Conservation (phyloP, 2,797 vertebrate genomes). For the Brotula barbata region DNA sequence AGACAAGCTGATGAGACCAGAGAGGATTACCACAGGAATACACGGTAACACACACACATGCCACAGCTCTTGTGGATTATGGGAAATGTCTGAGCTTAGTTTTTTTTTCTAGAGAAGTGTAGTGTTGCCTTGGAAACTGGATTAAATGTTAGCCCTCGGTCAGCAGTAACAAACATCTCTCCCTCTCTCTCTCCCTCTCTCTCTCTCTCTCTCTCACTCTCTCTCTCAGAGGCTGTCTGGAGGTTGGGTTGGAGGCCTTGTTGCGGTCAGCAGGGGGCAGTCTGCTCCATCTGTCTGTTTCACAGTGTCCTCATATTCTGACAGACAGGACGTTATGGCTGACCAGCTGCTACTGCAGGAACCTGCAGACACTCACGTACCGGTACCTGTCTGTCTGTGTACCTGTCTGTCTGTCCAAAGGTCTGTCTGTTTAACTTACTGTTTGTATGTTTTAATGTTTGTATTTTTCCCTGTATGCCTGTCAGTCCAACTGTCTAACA, state of each 20-base stretch:
- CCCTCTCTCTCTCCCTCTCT: neutral
- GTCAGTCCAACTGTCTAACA: no score
- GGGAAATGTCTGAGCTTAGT: conserved; percentile 7
- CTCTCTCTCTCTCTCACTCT: neutral
- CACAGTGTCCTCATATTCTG: conserved; percentile 89
- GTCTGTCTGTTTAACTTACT: no score
- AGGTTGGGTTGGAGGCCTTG: conserved; percentile 88
- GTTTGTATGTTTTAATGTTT: no score
- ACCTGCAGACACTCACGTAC: conserved; percentile 87
- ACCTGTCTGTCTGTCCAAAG: neutral
- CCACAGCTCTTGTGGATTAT: conserved; percentile 5
- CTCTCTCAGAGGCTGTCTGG: conserved; percentile 83
- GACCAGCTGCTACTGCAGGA: conserved; percentile 92
- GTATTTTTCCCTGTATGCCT: no score
- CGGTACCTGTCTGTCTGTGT: conserved; percentile 64
- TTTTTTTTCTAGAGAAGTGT: neutral
- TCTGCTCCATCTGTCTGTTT: conserved; percentile 86
- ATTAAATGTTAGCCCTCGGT: neutral
- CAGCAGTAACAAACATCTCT: no score
- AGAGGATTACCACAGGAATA: conserved; percentile 88
- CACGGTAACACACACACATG: conserved; percentile 75
- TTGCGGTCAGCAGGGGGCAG: conserved; percentile 88
- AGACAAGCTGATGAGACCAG: conserved; percentile 84
- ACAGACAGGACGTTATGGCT: conserved; percentile 92
- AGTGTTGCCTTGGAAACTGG: conserved; percentile 22